A percentile compares a stretch with the other conserved stretches of the same genome.
Evolutionary conservation across 1,140 invertebrate genomes (phyloP).

Genomic region (Frieseomelitta varia): DNA sequence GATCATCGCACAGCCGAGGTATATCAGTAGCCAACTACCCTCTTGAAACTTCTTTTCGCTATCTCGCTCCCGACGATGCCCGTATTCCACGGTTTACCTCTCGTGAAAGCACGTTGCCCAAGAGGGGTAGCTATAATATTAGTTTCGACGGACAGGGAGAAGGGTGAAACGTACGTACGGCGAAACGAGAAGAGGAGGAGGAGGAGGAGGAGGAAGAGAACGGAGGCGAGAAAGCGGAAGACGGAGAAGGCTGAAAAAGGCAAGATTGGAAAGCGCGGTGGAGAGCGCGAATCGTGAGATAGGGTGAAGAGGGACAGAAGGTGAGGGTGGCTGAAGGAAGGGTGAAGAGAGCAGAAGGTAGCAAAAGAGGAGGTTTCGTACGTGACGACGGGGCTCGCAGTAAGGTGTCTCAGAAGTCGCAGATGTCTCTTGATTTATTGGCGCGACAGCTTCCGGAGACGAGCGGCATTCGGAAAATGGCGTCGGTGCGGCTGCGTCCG

Average conservation of each 20-base stretch:
- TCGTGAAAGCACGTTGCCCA: slow-evolving; percentile 35
- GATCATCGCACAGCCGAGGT: slow-evolving; percentile 33
- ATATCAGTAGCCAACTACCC: slow-evolving; percentile 10
- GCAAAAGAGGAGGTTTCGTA: slow-evolving; percentile 62
- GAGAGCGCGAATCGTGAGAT: not conserved
- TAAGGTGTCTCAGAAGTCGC: slow-evolving; percentile 69
- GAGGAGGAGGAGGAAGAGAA: not conserved
- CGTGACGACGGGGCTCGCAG: slow-evolving; percentile 62
- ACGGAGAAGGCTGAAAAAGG: slow-evolving; percentile 14
- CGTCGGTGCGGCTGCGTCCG: slow-evolving; percentile 8
- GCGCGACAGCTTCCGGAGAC: slow-evolving; percentile 68
- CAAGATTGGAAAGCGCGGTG: not conserved
- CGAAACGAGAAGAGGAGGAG: not conserved
- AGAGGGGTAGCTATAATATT: slow-evolving; percentile 59
- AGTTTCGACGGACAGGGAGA: slow-evolving; percentile 47
- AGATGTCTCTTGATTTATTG: slow-evolving; percentile 71
- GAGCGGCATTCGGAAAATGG: slow-evolving; percentile 69
- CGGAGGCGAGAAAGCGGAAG: not conserved
- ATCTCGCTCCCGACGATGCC: slow-evolving; percentile 14
- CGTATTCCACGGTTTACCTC: slow-evolving; percentile 32
- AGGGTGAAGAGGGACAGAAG: too few species aligned
- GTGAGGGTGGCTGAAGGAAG: slow-evolving; percentile 23
- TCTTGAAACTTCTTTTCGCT: slow-evolving; percentile 39
- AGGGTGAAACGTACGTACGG: not conserved
- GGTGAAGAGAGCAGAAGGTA: slow-evolving; percentile 33